Evolutionary conservation across 2,113 vertebrate species (phyloP).

Genomic region (Misgurnus anguillicaudatus): DNA sequence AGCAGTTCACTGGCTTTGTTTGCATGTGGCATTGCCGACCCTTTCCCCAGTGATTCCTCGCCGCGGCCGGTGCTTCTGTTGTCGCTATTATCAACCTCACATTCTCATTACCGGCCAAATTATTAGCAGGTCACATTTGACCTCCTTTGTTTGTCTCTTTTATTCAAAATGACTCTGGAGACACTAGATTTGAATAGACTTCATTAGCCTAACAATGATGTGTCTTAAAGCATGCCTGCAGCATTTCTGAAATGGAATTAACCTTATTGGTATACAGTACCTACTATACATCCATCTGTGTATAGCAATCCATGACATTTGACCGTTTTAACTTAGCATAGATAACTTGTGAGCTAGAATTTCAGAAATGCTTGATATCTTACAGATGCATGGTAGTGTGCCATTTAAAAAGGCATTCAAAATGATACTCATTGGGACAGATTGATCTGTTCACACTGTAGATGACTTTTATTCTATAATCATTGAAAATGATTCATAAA

Average conservation of each 20-base stretch:
- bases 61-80: neutral
- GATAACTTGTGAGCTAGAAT: too few relatives aligned
- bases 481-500: constrained; percentile 12
- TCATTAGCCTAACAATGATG: constrained; percentile 41
- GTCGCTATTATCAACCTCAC: constrained; percentile 24
- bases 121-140: constrained; percentile 34
- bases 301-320: too few relatives aligned
- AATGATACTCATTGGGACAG: neutral
- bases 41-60: neutral
- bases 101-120: constrained; percentile 25
- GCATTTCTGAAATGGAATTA: constrained; percentile 6
- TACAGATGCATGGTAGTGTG: neutral
- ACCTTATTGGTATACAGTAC: neutral
- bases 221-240: constrained; percentile 29
- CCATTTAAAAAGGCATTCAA: neutral
- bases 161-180: constrained; percentile 33
- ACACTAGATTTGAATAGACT: constrained; percentile 32
- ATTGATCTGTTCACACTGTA: neutral
- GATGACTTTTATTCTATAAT: neutral
- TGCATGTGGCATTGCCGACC: neutral
- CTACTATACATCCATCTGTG: too few relatives aligned
- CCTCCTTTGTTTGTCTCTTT: constrained; percentile 41
- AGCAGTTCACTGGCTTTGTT: neutral
- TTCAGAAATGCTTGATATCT: too few relatives aligned
- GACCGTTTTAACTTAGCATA: too few relatives aligned